Conservation (phyloP, 2,888 invertebrate species). For the Lepidochitona cinerea region DNA sequence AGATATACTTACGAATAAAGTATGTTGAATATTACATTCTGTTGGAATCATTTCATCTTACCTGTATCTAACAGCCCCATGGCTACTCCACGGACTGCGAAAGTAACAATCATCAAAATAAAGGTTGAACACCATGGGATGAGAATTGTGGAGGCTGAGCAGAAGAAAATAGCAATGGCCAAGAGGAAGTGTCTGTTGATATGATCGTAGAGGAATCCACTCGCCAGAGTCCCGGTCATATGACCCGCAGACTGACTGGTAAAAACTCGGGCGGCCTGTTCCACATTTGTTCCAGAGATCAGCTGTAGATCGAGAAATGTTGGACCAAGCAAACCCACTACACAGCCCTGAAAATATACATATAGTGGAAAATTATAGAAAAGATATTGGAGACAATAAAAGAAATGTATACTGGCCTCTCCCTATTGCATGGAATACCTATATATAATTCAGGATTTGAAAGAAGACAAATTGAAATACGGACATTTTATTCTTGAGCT, state of each 20-base stretch:
- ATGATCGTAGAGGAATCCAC: background rate
- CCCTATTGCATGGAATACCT: too few species aligned
- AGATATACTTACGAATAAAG: too few species aligned
- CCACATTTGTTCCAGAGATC: background rate
- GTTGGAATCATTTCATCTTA: too few species aligned
- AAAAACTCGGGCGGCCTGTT: background rate
- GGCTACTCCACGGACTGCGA: background rate
- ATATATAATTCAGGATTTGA: too few species aligned
- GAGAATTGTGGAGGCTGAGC: background rate
- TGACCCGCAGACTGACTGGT: background rate
- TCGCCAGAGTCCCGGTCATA: background rate
- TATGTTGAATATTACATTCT: too few species aligned
- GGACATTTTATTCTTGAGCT: too few species aligned
- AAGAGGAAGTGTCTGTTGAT: background rate
- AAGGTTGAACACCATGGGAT: background rate
- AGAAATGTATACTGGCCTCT: too few species aligned
- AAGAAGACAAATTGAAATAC: too few species aligned
- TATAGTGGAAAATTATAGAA: too few species aligned
- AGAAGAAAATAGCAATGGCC: background rate
- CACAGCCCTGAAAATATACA: background rate
- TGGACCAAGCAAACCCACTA: background rate
- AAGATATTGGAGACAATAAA: too few species aligned
- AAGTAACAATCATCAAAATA: background rate
- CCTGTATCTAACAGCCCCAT: background rate
- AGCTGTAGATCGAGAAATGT: background rate